Conservation (phyloP, 2,113 vertebrate genomes). For the Gavia stellata region DNA sequence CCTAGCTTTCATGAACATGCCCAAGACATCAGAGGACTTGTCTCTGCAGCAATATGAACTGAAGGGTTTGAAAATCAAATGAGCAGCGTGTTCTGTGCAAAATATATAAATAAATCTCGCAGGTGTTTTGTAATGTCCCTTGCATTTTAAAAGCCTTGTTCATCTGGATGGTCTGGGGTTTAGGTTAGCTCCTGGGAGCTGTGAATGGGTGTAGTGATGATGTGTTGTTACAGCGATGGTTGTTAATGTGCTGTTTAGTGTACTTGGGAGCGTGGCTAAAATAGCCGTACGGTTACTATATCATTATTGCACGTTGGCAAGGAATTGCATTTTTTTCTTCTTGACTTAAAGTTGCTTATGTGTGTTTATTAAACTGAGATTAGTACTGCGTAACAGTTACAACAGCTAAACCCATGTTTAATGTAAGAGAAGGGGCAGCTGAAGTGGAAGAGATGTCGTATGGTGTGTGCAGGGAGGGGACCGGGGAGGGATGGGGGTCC, state of each 20-base stretch:
- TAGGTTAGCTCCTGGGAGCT: background rate
- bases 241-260: background rate
- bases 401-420: background rate
- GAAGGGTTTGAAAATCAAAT: conserved; percentile 48
- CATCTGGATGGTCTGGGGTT: background rate
- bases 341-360: background rate
- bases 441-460: background rate
- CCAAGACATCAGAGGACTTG: conserved; percentile 44
- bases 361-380: background rate
- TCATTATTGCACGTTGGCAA: background rate
- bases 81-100: background rate
- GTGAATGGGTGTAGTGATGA: background rate
- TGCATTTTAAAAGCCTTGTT: conserved; percentile 20
- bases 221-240: background rate
- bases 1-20: conserved; percentile 13
- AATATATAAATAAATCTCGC: background rate
- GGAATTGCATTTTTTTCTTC: background rate
- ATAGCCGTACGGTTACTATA: background rate
- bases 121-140: conserved; percentile 32
- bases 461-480: background rate
- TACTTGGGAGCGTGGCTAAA: background rate
- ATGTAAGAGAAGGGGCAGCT: background rate
- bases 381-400: accelerated
- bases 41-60: background rate
- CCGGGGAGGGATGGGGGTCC: background rate